Evolutionary conservation across 1,140 invertebrate species (phyloP).

Genomic region (Saxidomus purpurata): DNA sequence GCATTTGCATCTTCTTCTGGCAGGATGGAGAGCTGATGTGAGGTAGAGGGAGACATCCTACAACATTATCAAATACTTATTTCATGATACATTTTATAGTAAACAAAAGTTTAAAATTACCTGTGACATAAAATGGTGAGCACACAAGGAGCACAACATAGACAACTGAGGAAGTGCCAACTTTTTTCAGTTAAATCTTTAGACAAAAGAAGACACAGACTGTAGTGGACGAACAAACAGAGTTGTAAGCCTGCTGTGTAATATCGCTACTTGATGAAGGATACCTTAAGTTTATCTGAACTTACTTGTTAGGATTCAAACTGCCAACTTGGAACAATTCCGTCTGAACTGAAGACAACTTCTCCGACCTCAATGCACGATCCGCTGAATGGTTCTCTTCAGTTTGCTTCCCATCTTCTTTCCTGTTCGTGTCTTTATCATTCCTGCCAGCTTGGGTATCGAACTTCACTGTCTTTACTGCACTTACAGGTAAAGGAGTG

Average conservation of each 20-base stretch:
- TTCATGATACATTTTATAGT: too few species aligned
- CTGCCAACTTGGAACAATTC: conserved; percentile 17
- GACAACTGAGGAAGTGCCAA: too few species aligned
- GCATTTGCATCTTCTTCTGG: conserved; percentile 36
- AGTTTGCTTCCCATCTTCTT: neutral
- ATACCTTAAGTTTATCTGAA: too few species aligned
- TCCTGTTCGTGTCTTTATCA: neutral
- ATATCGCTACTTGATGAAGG: too few species aligned
- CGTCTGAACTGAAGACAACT: neutral
- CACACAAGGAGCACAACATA: too few species aligned
- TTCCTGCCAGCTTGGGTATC: neutral
- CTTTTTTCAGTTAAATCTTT: too few species aligned
- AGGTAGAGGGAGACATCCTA: neutral
- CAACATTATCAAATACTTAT: too few species aligned
- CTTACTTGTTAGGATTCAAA: conserved; percentile 28
- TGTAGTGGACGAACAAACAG: too few species aligned
- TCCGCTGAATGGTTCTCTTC: neutral
- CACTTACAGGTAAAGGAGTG: conserved; percentile 29
- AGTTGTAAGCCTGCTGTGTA: too few species aligned
- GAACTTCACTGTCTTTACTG: neutral
- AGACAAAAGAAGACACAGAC: too few species aligned
- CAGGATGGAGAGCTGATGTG: conserved; percentile 31
- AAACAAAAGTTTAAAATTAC: too few species aligned
- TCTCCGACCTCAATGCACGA: neutral
- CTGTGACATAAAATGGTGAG: too few species aligned